Percentiles rank a stretch among this genome's conserved stretches.
phyloP scores from a whole-genome alignment of 2,113 vertebrate genomes.

The Bungarus multicinctus region DNA sequence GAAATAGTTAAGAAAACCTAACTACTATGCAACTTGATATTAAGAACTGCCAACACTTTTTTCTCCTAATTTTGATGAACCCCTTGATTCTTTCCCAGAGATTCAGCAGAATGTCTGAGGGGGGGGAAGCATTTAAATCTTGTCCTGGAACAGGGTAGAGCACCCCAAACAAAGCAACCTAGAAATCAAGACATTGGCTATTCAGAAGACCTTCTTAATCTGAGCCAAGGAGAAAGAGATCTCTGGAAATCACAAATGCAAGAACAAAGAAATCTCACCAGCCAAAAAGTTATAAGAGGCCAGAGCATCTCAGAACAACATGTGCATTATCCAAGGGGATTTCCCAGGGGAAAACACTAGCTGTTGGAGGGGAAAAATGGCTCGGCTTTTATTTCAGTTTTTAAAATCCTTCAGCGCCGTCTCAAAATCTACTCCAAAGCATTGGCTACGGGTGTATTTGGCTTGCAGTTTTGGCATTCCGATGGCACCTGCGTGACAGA shows the following conservation, averaged over 20 bases:
- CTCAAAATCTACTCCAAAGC: background rate
- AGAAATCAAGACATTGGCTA: background rate
- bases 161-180: background rate
- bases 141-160: too few relatives aligned
- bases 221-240: background rate
- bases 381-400: background rate
- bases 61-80: background rate
- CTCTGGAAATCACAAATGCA: background rate
- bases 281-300: background rate
- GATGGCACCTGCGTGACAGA: background rate
- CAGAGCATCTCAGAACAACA: background rate
- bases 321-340: conserved; percentile 22
- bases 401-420: background rate
- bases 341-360: background rate
- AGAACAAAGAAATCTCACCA: background rate
- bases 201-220: background rate
- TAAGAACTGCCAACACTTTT: background rate
- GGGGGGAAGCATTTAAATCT: background rate
- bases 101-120: background rate
- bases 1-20: background rate
- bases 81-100: background rate
- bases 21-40: background rate
- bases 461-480: conserved; percentile 23
- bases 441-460: background rate
- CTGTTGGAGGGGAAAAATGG: background rate